A percentile compares a stretch with the other conserved stretches of the same genome.
Conservation (phyloP, 1,140 invertebrate genomes). For the Ruditapes philippinarum region DNA sequence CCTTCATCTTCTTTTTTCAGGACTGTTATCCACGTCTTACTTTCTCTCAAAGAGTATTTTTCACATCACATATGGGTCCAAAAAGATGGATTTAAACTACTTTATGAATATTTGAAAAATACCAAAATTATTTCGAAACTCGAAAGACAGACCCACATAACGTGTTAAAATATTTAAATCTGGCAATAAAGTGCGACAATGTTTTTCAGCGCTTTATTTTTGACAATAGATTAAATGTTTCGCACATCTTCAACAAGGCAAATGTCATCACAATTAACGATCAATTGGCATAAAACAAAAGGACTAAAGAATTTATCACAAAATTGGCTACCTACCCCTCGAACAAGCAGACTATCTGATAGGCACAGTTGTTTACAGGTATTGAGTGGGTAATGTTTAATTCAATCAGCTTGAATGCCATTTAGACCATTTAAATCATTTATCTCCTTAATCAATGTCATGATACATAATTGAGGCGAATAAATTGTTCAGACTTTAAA, state of each 20-base stretch:
- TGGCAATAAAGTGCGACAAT: background rate
- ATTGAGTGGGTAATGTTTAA: background rate
- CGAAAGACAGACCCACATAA: background rate
- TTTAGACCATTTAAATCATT: background rate
- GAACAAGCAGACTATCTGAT: background rate
- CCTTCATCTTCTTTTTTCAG: background rate
- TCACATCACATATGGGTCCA: too few relatives aligned
- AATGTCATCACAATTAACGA: background rate
- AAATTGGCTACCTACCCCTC: background rate
- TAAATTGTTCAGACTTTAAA: too few relatives aligned
- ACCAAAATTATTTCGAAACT: too few relatives aligned
- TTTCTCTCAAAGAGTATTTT: too few relatives aligned
- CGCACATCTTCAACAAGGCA: background rate
- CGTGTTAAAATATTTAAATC: background rate
- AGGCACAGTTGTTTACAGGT: background rate
- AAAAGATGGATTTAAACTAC: too few relatives aligned
- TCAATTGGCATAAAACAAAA: slow-evolving; percentile 14
- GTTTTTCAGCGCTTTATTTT: background rate
- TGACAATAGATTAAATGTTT: background rate
- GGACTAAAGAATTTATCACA: background rate
- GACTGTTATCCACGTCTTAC: too few relatives aligned
- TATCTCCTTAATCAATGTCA: background rate
- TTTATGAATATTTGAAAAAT: too few relatives aligned
- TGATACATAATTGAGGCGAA: too few relatives aligned
- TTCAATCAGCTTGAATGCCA: background rate